Percentiles rank a stretch among this genome's conserved stretches.
These are phyloP conservation scores for Xenops minutus DNA, from an alignment of 2,797 vertebrate genomes.

Conservation along the genomic window DNA sequence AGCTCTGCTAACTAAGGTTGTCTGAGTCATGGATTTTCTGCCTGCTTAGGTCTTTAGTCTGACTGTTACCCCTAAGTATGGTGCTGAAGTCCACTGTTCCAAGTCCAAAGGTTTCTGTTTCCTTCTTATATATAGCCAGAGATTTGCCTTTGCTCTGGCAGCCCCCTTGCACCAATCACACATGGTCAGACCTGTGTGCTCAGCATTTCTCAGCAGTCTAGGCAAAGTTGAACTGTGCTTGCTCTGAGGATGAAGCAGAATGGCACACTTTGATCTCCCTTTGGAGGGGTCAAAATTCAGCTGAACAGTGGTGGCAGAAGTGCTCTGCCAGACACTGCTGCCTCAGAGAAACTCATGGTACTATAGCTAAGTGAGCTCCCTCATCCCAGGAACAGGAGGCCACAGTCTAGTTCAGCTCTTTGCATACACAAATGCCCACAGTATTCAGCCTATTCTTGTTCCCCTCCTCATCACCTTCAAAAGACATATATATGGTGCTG, in stretches of 20 bases:
- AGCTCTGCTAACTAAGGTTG: neutral
- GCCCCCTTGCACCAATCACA: accelerated
- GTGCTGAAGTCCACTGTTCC: neutral
- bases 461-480: neutral
- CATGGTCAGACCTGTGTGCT: accelerated
- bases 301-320: neutral
- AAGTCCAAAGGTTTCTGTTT: neutral
- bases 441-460: neutral
- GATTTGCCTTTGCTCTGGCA: neutral
- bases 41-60: neutral
- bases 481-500: neutral
- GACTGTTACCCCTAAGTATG: neutral
- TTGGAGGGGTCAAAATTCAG: neutral
- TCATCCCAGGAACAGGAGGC: neutral
- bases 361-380: neutral
- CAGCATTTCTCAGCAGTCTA: neutral
- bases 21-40: neutral
- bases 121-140: neutral
- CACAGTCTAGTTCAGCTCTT: neutral
- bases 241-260: neutral
- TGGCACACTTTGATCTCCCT: neutral
- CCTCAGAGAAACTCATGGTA: neutral
- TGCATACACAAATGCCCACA: too few relatives aligned
- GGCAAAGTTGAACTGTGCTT: neutral
- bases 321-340: neutral